Evolutionary conservation across 2,797 vertebrate genomes (phyloP).

Genomic region (Malurus leucopterus): DNA sequence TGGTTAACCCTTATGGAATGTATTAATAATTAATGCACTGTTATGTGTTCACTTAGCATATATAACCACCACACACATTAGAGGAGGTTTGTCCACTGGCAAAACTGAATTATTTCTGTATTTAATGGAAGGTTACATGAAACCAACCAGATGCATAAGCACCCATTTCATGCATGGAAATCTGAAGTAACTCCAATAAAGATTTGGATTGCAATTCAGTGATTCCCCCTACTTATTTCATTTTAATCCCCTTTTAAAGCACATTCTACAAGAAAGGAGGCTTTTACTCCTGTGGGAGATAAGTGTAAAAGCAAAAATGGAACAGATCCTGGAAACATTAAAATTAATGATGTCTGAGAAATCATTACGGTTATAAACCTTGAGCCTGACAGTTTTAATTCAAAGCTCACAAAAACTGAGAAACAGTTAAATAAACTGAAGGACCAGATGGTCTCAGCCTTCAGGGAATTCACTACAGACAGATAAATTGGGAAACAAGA

Average conservation of each 20-base stretch:
- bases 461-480: constrained; percentile 38
- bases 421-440: constrained; percentile 53
- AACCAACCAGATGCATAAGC: background rate
- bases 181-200: background rate
- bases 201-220: background rate
- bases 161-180: background rate
- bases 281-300: constrained; percentile 10
- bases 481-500: constrained; percentile 37
- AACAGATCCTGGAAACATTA: constrained; percentile 49
- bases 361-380: constrained; percentile 33
- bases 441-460: constrained; percentile 57
- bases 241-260: constrained; percentile 27
- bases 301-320: constrained; percentile 36
- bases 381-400: constrained; percentile 42
- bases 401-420: constrained; percentile 38
- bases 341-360: constrained; percentile 61
- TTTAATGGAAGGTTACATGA: background rate
- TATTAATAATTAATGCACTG: background rate
- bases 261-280: background rate
- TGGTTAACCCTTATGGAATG: background rate
- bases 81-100: background rate
- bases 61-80: background rate
- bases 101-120: background rate
- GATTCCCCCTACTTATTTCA: background rate
- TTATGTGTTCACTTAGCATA: background rate